Percentiles rank a stretch among this genome's conserved stretches.
Conservation (phyloP, 1,140 invertebrate species). For the Anastatus disparis region DNA sequence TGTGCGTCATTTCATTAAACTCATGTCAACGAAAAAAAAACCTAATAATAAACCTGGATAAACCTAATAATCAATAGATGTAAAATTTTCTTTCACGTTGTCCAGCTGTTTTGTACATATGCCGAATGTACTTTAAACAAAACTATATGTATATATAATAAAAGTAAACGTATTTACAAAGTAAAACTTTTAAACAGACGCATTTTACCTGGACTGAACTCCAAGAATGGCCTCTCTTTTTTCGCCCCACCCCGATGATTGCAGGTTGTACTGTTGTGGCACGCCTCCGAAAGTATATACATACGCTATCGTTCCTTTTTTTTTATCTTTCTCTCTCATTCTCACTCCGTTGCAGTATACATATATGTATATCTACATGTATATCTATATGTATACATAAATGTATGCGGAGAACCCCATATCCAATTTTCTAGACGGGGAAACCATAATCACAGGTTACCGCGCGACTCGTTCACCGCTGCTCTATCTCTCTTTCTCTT, state of each 20-base stretch:
- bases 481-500: too few relatives aligned
- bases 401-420: conserved; percentile 43
- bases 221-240: too few relatives aligned
- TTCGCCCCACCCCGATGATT: conserved; percentile 65
- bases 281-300: conserved; percentile 56
- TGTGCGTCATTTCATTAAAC: too few relatives aligned
- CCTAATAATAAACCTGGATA: too few relatives aligned
- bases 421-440: conserved; percentile 62
- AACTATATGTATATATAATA: too few relatives aligned
- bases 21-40: too few relatives aligned
- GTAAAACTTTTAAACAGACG: too few relatives aligned
- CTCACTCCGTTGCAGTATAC: conserved; percentile 18
- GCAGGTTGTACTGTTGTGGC: conserved; percentile 58
- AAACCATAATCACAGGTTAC: conserved; percentile 65
- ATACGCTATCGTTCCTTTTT: neutral
- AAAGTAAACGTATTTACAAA: rapidly evolving
- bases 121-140: too few relatives aligned
- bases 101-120: conserved; percentile 1
- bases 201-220: neutral
- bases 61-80: too few relatives aligned
- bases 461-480: too few relatives aligned
- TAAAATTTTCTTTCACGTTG: too few relatives aligned
- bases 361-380: conserved; percentile 25
- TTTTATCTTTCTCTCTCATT: neutral
- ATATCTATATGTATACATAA: conserved; percentile 37